Evolutionary conservation across 2,113 vertebrate genomes (phyloP), one percentile per base, ranked within the genome.

Genomic region (Cacatua alba): DNA sequence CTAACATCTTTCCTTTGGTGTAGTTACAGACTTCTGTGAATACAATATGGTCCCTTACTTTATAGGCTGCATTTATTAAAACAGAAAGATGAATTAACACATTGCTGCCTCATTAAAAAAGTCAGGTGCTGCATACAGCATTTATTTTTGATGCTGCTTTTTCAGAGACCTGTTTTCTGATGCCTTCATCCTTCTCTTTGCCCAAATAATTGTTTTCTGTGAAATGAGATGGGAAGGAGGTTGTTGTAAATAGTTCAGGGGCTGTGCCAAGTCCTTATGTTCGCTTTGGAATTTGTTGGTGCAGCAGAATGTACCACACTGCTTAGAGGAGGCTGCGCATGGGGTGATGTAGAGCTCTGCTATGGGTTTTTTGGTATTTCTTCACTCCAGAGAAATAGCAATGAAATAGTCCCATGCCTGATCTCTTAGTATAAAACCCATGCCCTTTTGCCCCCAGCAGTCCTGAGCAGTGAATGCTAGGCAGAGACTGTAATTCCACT

Each of bases 311-410:
- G 4, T 85, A 35, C 48, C 2, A 2, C 25, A 10, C 37, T 70
- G 64, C 46, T 0, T 3, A 37, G 37, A 70, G 44, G 37, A 70
- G 44, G 21, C 53, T 74, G 4, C 1, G 2, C 6, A 0, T 43
- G 24, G 55, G 3, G 26, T n/a, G 10, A 0, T 0, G 0, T 10
- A 88, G 63, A 88, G 46, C 59, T 83, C 26, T 63, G 21, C 4
- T 7, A 7, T 72, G 67, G 35, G 4, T 2, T 63, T 86, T 90
- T 49, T n/a, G 28, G 5, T 86, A 28, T 33, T 68, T 59, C 63
- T 67, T 60, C 39, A 35, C 41, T 67, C 44, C 33, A 57, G 76
- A 72, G 48, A 57, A 77, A 53, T 12, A 48, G 9, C n/a, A 62
- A 11, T 26, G 35, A 67, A 80, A 31, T 13, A 43, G 19, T 80